These are phyloP conservation scores for Lycaon pictus DNA, from an alignment of 2,113 vertebrate species.

Conservation along the genomic window DNA sequence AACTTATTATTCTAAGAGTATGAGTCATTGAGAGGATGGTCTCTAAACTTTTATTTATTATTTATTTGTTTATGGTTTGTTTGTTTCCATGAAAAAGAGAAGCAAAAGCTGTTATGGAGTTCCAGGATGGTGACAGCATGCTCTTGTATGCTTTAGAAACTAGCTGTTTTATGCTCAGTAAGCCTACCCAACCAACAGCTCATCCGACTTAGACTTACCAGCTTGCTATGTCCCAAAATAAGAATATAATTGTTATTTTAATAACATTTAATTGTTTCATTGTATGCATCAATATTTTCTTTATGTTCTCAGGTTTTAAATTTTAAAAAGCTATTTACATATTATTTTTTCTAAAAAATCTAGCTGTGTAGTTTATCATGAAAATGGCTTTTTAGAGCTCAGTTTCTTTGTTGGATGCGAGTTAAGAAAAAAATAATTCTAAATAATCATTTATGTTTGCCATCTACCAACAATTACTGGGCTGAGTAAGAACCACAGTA, in stretches of 20 bases:
- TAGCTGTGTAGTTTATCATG: neutral
- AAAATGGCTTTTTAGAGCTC: constrained; percentile 16
- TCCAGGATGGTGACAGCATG: neutral
- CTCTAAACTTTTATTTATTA: neutral
- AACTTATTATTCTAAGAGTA: neutral
- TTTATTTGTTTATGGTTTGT: neutral
- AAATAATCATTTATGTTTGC: neutral
- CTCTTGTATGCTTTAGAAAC: neutral
- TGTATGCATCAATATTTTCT: neutral
- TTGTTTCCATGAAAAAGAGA: constrained; percentile 13
- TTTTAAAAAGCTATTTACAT: neutral
- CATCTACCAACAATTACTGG: neutral
- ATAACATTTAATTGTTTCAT: neutral
- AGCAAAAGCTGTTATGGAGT: neutral
- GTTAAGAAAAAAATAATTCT: neutral
- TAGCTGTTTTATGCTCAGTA: neutral
- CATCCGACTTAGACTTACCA: neutral
- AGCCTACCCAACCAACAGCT: neutral
- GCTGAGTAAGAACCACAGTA: neutral
- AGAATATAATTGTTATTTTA: neutral
- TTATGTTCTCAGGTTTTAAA: neutral
- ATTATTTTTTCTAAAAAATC: neutral
- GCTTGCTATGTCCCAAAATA: neutral
- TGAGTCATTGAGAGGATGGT: neutral
- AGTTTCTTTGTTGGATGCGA: neutral